phyloP scores from a whole-genome alignment of 2,797 vertebrate species.

The Intellagama lesueurii region DNA sequence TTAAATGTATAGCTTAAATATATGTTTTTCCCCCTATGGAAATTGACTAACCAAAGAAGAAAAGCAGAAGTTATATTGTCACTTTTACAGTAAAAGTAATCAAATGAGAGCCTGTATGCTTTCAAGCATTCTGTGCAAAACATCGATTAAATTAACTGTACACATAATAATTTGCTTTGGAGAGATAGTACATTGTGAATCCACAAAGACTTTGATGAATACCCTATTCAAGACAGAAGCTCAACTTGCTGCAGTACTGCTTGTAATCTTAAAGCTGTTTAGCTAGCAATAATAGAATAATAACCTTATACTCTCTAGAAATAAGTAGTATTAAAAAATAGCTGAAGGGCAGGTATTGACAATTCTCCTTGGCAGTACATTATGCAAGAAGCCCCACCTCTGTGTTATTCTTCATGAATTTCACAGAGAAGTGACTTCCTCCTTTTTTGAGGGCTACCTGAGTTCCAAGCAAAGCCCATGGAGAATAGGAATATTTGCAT shows the following conservation, averaged over 20 bases:
- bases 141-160: slow-evolving; percentile 64
- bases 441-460: background rate
- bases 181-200: slow-evolving; percentile 62
- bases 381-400: background rate
- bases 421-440: background rate
- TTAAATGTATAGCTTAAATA: no score
- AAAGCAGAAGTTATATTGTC: background rate
- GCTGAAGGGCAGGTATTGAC: slow-evolving; percentile 34
- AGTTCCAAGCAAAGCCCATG: background rate
- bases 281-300: slow-evolving; percentile 66
- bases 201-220: slow-evolving; percentile 75
- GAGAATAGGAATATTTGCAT: background rate
- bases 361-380: background rate
- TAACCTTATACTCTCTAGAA: slow-evolving; percentile 70
- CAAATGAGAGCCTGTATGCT: slow-evolving; percentile 52
- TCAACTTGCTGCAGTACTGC: slow-evolving; percentile 71
- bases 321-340: slow-evolving; percentile 56
- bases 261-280: slow-evolving; percentile 73
- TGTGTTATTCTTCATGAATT: background rate
- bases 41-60: background rate
- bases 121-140: slow-evolving; percentile 58
- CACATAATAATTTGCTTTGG: slow-evolving; percentile 68
- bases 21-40: no score
- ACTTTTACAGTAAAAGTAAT: slow-evolving; percentile 45
- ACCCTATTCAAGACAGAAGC: slow-evolving; percentile 69